These are phyloP conservation scores for Apodemus speciosus DNA, from an alignment of 2,113 vertebrate species.

Conservation along the genomic window DNA sequence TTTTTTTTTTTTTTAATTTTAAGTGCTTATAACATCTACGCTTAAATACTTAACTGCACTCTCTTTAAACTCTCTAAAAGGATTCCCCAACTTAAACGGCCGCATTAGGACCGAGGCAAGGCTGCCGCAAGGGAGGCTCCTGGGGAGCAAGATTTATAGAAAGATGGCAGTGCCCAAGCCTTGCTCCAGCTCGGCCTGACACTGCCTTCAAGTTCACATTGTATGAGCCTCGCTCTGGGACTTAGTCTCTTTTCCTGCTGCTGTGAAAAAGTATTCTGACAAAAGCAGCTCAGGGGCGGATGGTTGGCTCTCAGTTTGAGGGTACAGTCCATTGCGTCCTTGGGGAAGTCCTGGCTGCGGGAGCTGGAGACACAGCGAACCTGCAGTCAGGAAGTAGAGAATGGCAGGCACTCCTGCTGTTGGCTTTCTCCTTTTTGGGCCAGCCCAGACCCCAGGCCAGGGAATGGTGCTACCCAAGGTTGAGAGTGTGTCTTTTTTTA, in stretches of 20 bases:
- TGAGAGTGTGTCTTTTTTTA: background rate
- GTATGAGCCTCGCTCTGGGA: background rate
- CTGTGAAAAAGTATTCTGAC: background rate
- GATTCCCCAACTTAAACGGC: background rate
- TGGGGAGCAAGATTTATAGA: background rate
- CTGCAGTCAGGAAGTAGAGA: background rate
- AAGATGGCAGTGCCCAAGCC: rapidly evolving
- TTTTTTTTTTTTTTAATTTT: too few relatives aligned
- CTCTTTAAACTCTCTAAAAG: conserved; percentile 15
- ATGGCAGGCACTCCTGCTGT: background rate
- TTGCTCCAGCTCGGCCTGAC: background rate
- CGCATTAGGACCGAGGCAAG: background rate
- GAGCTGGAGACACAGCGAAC: background rate
- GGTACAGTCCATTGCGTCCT: background rate
- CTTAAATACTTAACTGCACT: conserved; percentile 7
- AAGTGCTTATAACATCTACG: background rate
- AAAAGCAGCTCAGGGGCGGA: background rate
- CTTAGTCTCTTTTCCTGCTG: background rate
- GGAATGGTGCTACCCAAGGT: too few relatives aligned
- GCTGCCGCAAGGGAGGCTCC: background rate
- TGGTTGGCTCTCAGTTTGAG: background rate
- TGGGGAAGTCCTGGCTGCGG: background rate
- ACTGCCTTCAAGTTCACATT: background rate
- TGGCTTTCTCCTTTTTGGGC: background rate
- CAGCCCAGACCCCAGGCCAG: background rate